Evolutionary conservation across 1,140 invertebrate genomes (phyloP), one percentile per base, ranked within the genome.

Genomic region (Muscidifurax raptorellus): DNA sequence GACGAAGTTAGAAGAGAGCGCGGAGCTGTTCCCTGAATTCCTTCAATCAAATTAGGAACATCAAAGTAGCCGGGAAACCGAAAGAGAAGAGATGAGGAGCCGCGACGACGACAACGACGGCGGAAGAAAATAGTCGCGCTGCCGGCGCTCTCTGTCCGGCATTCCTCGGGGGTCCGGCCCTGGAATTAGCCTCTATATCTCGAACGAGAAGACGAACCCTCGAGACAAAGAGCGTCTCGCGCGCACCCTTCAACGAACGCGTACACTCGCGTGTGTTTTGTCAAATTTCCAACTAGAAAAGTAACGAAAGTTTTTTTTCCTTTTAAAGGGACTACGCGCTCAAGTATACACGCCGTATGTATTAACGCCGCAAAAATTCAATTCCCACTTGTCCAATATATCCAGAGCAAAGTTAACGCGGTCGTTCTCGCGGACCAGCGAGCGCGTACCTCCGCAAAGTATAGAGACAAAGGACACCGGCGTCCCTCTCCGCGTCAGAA

Each of bases 41-140:
- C 89, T 93, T 93, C 92, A 93, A 93, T 93, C 92, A 93, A 93
- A 93, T 93, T 93, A 92, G 91, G 90, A 90, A 93, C 92, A 93
- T 93, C 92, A 93, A 93, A 93, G 92, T 91, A 89, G 86, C 88
- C 88, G 88, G 88, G 87, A 88, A 91, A 87, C 88, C 89, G 88
- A 89, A 89, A 88, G 87, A 90, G 88, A 88, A 89, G 90, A 89
- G 87, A 88, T 71, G 74, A 82, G 79, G 36, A 82, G 71, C 74
- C 76, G 83, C 86, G 86, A 83, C 52, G 77, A 67, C 64, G 77
- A 84, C 69, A 13, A 80, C 72, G 86, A 69, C 79, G 80, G 82
- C 28, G 47, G 76, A 64, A 86, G 83, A 83, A 86, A 77, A 81
- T 82, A 86, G 80, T 67, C 82, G 75, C 25, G 40, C 32, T 32